Base-by-base conservation (phyloP, 2,113 vertebrate species). In the Casuarius casuarius region DNA sequence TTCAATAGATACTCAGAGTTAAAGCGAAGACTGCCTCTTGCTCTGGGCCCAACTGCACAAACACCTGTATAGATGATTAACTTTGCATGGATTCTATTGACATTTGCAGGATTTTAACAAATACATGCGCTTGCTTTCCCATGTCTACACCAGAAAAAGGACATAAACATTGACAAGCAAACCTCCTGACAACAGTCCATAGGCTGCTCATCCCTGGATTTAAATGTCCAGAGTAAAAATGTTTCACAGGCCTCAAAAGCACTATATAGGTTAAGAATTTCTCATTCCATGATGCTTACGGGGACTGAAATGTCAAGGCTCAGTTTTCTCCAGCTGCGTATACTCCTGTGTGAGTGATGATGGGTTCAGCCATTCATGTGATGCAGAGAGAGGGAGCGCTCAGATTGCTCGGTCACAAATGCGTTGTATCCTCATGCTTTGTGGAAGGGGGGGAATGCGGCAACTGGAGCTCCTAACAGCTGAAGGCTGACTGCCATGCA, bases 341-440 rank as follows among this genome's bases (percentile, higher is more conserved):
- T 8, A 6, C 33, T 78, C 46, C 15, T 38, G 14, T 46, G n/a
- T 89, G 72, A 77, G 85, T 78, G 68, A 70, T 71, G 83, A 84
- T 51, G 51, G 51, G 48, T 52, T 93, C 79, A 87, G 61, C 26
- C 79, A 48, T 65, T 46, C 61, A 18, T 25, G 68, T 0, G 0
- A 42, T 84, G 56, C 25, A 62, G 18, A 46, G 18, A 11, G 71
- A 86, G 49, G 33, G 65, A 52, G 73, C 2, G 7, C 51, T 95
- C 79, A 44, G 3, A 1, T 92, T 93, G 71, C 51, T 1, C 46
- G 10, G 10, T 59, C 82, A 89, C 83, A 95, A 96, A 96, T 90
- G 80, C 48, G 76, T 95, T 95, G 93, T 6, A 93, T 96, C 85
- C 90, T 89, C 68, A 35, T 84, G 85, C 65, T 72, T 67, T 4